A percentile compares a stretch with the other conserved stretches of the same genome.
These are phyloP conservation scores for Xylocampa areola DNA, from an alignment of 2,888 invertebrate genomes.

Conservation along the genomic window DNA sequence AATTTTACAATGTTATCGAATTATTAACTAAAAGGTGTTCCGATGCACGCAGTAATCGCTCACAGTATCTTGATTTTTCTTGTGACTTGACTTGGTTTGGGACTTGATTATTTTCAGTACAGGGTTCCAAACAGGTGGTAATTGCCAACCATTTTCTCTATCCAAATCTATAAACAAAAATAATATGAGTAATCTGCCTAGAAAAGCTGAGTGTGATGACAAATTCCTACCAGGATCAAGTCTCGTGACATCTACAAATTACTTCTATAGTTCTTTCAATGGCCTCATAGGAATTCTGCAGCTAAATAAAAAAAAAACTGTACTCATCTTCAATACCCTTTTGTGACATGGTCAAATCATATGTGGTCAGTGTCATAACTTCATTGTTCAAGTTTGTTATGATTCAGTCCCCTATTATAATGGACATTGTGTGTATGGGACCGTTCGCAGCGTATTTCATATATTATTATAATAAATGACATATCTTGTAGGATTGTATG, in stretches of 20 bases:
- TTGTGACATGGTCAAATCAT: slow-evolving; percentile 26
- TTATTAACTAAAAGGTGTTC: too few species aligned
- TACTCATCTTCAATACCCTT: slow-evolving; percentile 24
- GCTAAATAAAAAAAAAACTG: slow-evolving; percentile 12
- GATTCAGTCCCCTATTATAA: slow-evolving; percentile 41
- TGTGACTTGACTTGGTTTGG: too few species aligned
- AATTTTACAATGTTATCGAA: too few species aligned
- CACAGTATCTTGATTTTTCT: too few species aligned
- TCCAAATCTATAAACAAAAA: too few species aligned
- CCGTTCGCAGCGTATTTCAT: slow-evolving; percentile 37
- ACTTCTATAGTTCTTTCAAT: slow-evolving; percentile 1
- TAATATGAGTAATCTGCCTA: neutral
- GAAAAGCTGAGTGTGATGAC: neutral
- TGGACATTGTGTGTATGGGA: slow-evolving; percentile 55
- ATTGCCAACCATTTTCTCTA: neutral
- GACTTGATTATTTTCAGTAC: too few species aligned
- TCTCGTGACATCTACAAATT: neutral
- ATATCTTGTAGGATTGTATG: slow-evolving; percentile 41
- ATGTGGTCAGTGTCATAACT: slow-evolving; percentile 35
- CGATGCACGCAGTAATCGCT: too few species aligned
- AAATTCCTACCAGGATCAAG: neutral
- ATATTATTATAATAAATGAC: slow-evolving; percentile 54
- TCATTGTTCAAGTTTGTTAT: slow-evolving; percentile 51
- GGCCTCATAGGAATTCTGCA: neutral
- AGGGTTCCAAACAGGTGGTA: too few species aligned